Conservation (phyloP, 2,113 vertebrate genomes). For the Hystrix brachyura region DNA sequence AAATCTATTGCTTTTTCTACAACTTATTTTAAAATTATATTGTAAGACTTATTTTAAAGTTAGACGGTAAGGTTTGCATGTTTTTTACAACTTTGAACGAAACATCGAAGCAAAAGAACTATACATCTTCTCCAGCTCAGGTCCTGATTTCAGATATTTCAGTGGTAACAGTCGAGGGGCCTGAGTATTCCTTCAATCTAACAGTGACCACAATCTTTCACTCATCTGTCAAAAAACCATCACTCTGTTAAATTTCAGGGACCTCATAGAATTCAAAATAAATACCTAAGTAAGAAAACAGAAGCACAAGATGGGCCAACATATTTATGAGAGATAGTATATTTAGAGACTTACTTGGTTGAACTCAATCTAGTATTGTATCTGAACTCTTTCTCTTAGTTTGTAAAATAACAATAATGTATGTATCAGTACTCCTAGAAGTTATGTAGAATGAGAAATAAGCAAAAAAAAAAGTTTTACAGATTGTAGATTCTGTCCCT, state of each 20-base stretch:
- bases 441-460: slow-evolving; percentile 8
- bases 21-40: slow-evolving; percentile 80
- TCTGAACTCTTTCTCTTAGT: not conserved
- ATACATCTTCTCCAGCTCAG: not conserved
- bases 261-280: not conserved
- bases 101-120: not conserved
- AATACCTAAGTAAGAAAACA: not conserved
- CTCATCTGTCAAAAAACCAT: not conserved
- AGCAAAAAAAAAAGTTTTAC: not conserved
- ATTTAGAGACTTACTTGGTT: not conserved
- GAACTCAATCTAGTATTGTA: not conserved
- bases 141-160: slow-evolving; percentile 24
- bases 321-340: slow-evolving; percentile 1
- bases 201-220: not conserved
- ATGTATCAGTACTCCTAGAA: not conserved
- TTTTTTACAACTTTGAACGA: slow-evolving; percentile 63
- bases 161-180: not conserved
- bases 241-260: not conserved
- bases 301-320: not conserved
- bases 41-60: slow-evolving; percentile 81
- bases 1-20: slow-evolving; percentile 61
- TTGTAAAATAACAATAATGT: not conserved
- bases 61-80: slow-evolving; percentile 37
- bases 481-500: not conserved
- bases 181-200: not conserved